Conservation (phyloP, 2,888 invertebrate species). For the Prosapia bicincta region DNA sequence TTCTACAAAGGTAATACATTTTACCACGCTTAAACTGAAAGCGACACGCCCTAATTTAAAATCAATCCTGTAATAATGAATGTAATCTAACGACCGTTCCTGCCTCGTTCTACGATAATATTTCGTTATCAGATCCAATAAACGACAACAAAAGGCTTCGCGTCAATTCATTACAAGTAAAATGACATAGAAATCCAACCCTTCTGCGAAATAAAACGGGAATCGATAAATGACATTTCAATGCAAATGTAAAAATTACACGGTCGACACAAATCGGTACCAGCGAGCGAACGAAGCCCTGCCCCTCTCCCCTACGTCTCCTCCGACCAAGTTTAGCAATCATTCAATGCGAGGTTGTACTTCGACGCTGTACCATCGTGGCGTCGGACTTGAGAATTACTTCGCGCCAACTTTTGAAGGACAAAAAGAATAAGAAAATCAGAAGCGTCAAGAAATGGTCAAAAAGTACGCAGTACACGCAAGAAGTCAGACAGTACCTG, state of each 20-base stretch:
- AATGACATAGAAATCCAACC: not conserved
- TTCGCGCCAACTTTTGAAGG: not conserved
- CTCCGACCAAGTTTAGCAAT: not conserved
- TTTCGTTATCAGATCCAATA: not conserved
- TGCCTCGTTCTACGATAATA: not conserved
- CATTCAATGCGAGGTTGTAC: not conserved
- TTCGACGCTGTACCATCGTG: not conserved
- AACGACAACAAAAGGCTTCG: not conserved
- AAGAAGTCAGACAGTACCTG: not conserved
- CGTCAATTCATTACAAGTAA: not conserved
- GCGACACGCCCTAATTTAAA: not conserved
- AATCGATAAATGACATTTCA: not conserved
- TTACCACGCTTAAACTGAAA: constrained; percentile 2
- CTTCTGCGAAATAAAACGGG: not conserved
- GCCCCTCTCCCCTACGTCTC: not conserved
- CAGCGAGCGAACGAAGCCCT: not conserved
- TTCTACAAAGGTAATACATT: no score
- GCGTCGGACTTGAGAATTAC: not conserved
- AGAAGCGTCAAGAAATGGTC: not conserved
- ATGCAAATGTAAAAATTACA: not conserved
- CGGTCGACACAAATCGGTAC: not conserved
- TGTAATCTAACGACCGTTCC: not conserved
- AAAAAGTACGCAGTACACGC: not conserved
- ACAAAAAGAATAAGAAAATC: not conserved
- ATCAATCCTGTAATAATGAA: not conserved